Evolutionary conservation across 2,888 invertebrate genomes (phyloP).

Genomic region (Tricholauxania praeusta): DNA sequence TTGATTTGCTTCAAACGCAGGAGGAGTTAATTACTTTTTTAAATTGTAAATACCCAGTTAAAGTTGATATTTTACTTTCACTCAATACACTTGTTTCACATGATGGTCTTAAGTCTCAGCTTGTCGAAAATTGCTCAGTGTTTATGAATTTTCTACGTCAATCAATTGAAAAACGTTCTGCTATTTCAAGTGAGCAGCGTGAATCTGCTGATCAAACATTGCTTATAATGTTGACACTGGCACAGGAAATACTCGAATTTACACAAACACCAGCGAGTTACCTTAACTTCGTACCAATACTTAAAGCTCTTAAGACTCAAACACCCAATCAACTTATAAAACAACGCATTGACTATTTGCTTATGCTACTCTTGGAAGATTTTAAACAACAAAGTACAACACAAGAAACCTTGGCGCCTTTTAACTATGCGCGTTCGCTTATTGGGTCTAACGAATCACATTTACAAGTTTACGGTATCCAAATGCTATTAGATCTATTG

Average conservation of each 20-base stretch:
- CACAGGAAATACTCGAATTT: constrained; percentile 59
- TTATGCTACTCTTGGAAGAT: constrained; percentile 41
- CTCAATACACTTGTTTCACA: constrained; percentile 61
- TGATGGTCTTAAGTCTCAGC: constrained; percentile 58
- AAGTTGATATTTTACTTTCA: constrained; percentile 58
- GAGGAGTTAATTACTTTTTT: constrained; percentile 58
- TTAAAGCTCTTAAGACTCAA: constrained; percentile 44
- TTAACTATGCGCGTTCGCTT: constrained; percentile 55
- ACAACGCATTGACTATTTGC: constrained; percentile 51
- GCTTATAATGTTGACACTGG: constrained; percentile 54
- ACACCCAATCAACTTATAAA: constrained; percentile 49
- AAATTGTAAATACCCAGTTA: constrained; percentile 55
- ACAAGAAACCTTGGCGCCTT: constrained; percentile 32
- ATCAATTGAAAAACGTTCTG: constrained; percentile 48
- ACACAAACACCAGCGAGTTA: constrained; percentile 44
- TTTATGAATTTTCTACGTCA: constrained; percentile 56
- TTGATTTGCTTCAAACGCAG: constrained; percentile 56
- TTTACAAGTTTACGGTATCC: constrained; percentile 65
- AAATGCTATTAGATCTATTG: constrained; percentile 59
- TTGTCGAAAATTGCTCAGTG: constrained; percentile 56
- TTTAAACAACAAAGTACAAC: constrained; percentile 40
- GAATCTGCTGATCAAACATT: constrained; percentile 53
- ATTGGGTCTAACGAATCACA: constrained; percentile 60
- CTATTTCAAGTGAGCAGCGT: neutral
- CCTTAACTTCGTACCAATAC: constrained; percentile 43